Conservation (phyloP, 2,888 invertebrate species). For the Trachelus iudaicus region DNA sequence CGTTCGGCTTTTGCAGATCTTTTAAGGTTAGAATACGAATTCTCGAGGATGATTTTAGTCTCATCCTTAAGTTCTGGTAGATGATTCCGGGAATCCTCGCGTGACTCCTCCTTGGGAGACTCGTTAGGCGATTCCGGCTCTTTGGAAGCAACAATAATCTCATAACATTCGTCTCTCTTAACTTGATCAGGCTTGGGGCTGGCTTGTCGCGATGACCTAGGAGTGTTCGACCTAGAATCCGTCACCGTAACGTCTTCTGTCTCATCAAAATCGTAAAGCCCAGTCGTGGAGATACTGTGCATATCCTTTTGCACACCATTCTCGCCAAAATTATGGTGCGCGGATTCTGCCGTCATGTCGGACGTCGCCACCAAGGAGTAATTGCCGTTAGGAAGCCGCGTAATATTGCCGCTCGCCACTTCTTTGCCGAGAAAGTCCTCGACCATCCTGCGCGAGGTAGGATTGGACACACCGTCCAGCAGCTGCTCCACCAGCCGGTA, state of each 20-base stretch:
- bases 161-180: slow-evolving; percentile 52
- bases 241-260: slow-evolving; percentile 47
- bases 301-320: slow-evolving; percentile 6
- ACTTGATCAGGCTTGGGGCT: slow-evolving; percentile 45
- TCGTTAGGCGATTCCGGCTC: slow-evolving; percentile 33
- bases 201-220: slow-evolving; percentile 51
- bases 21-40: slow-evolving; percentile 49
- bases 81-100: slow-evolving; percentile 17
- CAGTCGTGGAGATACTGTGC: slow-evolving; percentile 25
- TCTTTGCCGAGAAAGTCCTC: slow-evolving; percentile 75
- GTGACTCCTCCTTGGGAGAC: slow-evolving; percentile 29
- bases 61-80: slow-evolving; percentile 27
- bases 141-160: slow-evolving; percentile 43
- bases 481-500: slow-evolving; percentile 75
- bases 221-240: slow-evolving; percentile 52
- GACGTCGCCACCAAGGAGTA: slow-evolving; percentile 73
- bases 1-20: slow-evolving; percentile 55
- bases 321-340: slow-evolving; percentile 12
- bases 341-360: slow-evolving; percentile 46
- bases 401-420: slow-evolving; percentile 75
- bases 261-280: slow-evolving; percentile 50
- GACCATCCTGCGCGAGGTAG: slow-evolving; percentile 73
- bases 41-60: slow-evolving; percentile 27
- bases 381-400: slow-evolving; percentile 76
- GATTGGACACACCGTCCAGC: slow-evolving; percentile 69